Conservation (phyloP, 1,140 invertebrate genomes). For the Notospermus geniculatus region DNA sequence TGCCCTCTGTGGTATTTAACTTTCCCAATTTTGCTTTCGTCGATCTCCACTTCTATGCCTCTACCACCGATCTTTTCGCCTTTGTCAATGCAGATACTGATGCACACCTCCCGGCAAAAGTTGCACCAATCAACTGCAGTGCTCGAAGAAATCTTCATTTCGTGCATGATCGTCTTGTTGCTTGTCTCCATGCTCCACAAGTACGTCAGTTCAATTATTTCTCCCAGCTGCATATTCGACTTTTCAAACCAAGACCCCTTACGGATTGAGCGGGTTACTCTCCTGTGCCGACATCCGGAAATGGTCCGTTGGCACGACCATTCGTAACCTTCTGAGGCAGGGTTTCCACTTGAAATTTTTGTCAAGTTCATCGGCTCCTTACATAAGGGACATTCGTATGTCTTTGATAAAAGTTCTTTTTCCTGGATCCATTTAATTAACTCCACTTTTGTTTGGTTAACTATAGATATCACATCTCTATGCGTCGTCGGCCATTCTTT, state of each 20-base stretch:
- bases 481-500: too few species aligned
- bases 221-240: neutral
- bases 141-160: neutral
- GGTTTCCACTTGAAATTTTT: too few species aligned
- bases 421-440: too few species aligned
- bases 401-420: too few species aligned
- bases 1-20: neutral
- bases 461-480: too few species aligned
- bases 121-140: slow-evolving; percentile 20
- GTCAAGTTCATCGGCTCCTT: too few species aligned
- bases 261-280: too few species aligned
- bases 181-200: slow-evolving; percentile 9
- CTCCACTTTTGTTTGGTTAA: too few species aligned
- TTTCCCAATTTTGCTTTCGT: neutral
- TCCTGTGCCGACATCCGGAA: too few species aligned
- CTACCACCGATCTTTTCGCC: neutral
- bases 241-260: neutral
- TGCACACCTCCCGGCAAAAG: slow-evolving; percentile 14
- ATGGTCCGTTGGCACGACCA: too few species aligned
- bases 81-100: slow-evolving; percentile 1
- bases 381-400: too few species aligned
- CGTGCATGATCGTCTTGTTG: slow-evolving; percentile 3
- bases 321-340: too few species aligned
- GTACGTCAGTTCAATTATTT: slow-evolving; percentile 10
- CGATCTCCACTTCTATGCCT: neutral